Evolutionary conservation across 2,888 invertebrate species (phyloP).

Genomic region (Hylaea fasciaria): DNA sequence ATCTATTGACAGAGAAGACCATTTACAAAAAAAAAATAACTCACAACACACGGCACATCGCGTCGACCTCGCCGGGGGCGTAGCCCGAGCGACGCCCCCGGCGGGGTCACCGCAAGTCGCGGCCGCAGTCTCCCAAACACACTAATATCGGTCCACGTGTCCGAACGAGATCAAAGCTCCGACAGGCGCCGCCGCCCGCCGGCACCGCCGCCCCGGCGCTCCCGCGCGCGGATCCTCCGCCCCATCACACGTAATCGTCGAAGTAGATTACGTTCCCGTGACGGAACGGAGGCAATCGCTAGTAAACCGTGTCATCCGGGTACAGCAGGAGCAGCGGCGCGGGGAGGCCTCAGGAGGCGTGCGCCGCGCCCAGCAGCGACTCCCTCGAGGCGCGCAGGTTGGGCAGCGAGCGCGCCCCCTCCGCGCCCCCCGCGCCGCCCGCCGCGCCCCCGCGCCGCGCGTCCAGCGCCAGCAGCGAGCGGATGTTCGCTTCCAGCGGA

Average conservation of each 20-base stretch:
- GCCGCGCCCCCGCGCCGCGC: constrained; percentile 73
- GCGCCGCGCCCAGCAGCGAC: constrained; percentile 58
- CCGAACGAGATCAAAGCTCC: background rate
- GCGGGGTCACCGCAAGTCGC: background rate
- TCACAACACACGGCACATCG: constrained; percentile 49
- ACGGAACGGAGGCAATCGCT: constrained; percentile 48
- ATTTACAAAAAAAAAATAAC: constrained; percentile 40
- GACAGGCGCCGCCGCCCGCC: background rate
- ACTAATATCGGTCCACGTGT: background rate
- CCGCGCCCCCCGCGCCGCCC: constrained; percentile 61
- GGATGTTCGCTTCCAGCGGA: constrained; percentile 77
- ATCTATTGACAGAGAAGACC: constrained; percentile 35
- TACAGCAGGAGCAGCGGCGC: constrained; percentile 61
- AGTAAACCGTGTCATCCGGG: constrained; percentile 77
- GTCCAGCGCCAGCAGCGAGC: constrained; percentile 76
- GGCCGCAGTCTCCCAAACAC: no score
- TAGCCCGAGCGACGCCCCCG: background rate
- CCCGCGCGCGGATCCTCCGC: constrained; percentile 11
- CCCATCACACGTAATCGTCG: constrained; percentile 43
- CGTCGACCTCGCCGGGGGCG: constrained; percentile 12
- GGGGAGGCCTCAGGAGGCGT: constrained; percentile 81
- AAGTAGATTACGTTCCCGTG: constrained; percentile 39
- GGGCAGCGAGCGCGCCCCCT: constrained; percentile 84
- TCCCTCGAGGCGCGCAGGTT: constrained; percentile 87
- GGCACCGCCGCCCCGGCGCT: background rate